Evolutionary conservation across 2,888 invertebrate genomes (phyloP), one percentile per base, ranked within the genome.

Genomic region (Rhorus exstirpatorius): DNA sequence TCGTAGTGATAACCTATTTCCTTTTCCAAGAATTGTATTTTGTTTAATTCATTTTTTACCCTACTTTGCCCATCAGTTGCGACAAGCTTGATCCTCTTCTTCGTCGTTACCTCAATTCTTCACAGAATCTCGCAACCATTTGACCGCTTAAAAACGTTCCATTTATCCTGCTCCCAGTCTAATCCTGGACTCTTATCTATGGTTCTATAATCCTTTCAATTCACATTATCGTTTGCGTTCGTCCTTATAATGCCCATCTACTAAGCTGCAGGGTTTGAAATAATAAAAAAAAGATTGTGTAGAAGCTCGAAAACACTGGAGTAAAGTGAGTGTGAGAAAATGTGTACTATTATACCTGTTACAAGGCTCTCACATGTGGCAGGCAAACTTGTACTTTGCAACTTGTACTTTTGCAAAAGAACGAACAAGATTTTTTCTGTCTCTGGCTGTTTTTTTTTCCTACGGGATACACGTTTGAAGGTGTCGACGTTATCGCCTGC

Each of bases 321-420:
- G 19, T 10, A 24, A 19, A 26, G 26, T 6, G 55, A 31, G n/a
- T 6, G 14, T 10, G 31, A 14, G n/a, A 31, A 55, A 55, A 31
- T 55, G 7, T 31, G 31, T 14, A 31, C 24, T 24, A 1, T n/a
- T n/a, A n/a, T n/a, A 41, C n/a, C 49, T 19, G 17, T 49, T 49
- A 49, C 14, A 21, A 55, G 31, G n/a, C 31, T 55, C 31, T 31
- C 31, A 31, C 55, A 7, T 31, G 31, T 31, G 55, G 12, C 26
- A 24, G 26, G 31, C 55, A 26, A 55, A 55, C 55, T 55, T 14
- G 8, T 63, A 41, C 41, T 46, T 63, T 44, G 14, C n/a, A 12
- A 6, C 38, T 60, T 26, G 79, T 81, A 81, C 72, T 68, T 65
- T 74, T 65, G 6, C 31, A 31, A 31, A 31, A 3, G 31, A 31